These are phyloP conservation scores for Odocoileus virginianus DNA, from an alignment of 2,113 vertebrate genomes.

Conservation along the genomic window DNA sequence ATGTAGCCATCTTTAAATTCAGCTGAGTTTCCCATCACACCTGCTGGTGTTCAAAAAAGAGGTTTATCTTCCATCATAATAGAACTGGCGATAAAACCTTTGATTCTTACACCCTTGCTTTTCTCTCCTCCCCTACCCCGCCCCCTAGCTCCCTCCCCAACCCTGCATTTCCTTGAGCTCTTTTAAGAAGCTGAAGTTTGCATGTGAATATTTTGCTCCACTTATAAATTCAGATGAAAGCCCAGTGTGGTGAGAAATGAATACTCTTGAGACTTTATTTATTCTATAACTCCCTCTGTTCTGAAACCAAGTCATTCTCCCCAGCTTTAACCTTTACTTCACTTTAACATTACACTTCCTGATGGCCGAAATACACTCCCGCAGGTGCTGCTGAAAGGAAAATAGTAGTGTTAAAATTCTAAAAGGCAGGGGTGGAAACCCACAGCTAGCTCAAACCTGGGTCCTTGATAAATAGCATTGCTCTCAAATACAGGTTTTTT, in stretches of 20 bases:
- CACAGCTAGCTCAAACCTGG: neutral
- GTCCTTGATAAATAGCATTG: neutral
- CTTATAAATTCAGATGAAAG: constrained; percentile 51
- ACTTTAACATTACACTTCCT: neutral
- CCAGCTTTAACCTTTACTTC: constrained; percentile 27
- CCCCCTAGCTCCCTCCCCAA: neutral
- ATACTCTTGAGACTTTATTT: constrained; percentile 37
- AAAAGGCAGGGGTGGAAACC: neutral
- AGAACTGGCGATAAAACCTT: constrained; percentile 8
- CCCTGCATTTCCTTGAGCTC: constrained; percentile 30
- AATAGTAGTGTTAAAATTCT: constrained; percentile 23
- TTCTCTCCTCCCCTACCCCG: neutral
- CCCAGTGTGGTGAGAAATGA: constrained; percentile 17
- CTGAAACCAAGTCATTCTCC: constrained; percentile 34
- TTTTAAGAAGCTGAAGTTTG: constrained; percentile 38
- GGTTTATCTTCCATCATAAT: constrained; percentile 28
- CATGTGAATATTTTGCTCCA: constrained; percentile 17
- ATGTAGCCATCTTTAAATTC: constrained; percentile 20
- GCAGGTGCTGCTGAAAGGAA: constrained; percentile 23
- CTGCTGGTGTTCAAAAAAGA: constrained; percentile 19
- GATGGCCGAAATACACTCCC: neutral
- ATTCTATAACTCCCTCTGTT: constrained; percentile 28
- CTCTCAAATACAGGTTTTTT: neutral
- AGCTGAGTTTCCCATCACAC: neutral
- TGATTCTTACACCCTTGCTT: constrained; percentile 30